Evolutionary conservation across 2,888 invertebrate genomes (phyloP).

Genomic region (Trimorus sp.): DNA sequence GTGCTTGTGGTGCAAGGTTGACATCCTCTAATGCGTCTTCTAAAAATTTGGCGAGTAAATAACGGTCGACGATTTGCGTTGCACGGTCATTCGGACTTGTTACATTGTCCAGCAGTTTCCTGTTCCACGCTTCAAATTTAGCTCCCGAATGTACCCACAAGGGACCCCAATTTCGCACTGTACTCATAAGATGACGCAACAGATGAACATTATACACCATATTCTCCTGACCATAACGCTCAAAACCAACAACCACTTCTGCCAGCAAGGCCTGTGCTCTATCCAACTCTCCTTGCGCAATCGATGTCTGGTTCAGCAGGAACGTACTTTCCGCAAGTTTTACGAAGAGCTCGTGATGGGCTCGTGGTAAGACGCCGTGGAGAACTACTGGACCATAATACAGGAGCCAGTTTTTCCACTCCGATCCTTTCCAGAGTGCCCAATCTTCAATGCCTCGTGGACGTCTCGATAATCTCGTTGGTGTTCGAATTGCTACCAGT

Average conservation of each 20-base stretch:
- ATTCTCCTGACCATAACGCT: constrained; percentile 1
- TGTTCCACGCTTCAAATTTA: constrained; percentile 39
- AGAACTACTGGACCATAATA: constrained; percentile 9
- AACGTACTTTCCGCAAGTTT: constrained; percentile 6
- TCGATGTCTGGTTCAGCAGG: constrained; percentile 9
- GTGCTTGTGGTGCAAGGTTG: constrained; percentile 12
- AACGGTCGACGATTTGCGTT: constrained; percentile 32
- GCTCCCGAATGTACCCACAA: constrained; percentile 36
- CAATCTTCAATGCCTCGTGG: constrained; percentile 14
- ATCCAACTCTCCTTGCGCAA: neutral
- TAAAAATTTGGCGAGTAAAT: constrained; percentile 22
- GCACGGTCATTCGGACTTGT: constrained; percentile 36
- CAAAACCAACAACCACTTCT: neutral
- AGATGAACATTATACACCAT: constrained; percentile 43
- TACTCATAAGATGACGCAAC: constrained; percentile 15
- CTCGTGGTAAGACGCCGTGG: neutral
- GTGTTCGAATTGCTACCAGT: constrained; percentile 1
- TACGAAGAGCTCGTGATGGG: neutral
- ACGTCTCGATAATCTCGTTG: constrained; percentile 6
- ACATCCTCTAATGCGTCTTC: constrained; percentile 12
- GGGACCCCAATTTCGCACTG: constrained; percentile 43
- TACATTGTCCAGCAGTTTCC: constrained; percentile 25
- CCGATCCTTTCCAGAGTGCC: constrained; percentile 14
- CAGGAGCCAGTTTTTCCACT: constrained; percentile 9
- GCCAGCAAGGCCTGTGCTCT: neutral